phyloP scores from a whole-genome alignment of 2,113 vertebrate species.

The Salvelinus alpinus region DNA sequence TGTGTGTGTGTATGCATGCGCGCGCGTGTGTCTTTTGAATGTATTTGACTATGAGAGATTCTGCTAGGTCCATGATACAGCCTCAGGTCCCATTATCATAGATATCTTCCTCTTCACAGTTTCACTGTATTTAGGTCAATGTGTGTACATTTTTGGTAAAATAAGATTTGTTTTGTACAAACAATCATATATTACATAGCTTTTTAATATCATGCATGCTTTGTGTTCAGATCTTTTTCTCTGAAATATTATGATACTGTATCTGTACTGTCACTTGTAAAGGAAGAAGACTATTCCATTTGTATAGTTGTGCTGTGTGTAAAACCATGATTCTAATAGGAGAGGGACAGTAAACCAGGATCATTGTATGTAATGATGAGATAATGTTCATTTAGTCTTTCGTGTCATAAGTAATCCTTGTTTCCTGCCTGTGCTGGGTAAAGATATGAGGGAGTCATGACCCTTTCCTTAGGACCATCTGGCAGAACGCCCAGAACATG shows the following conservation, averaged over 20 bases:
- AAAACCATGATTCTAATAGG: background rate
- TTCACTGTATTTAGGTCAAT: conserved; percentile 21
- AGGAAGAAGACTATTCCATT: background rate
- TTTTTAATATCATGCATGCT: background rate
- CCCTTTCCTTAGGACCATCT: too few relatives aligned
- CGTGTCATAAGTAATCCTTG: too few relatives aligned
- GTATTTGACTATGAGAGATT: conserved; percentile 69
- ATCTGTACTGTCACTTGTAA: background rate
- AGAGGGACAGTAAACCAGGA: background rate
- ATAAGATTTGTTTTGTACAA: too few relatives aligned
- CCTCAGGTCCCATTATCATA: conserved; percentile 16
- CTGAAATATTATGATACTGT: background rate
- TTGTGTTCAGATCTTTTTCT: background rate
- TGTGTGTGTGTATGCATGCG: background rate
- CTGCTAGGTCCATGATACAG: background rate
- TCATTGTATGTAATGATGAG: background rate
- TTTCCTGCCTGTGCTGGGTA: too few relatives aligned
- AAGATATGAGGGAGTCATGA: too few relatives aligned
- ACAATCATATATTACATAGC: background rate
- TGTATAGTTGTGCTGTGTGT: background rate
- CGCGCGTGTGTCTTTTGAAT: conserved; percentile 50
- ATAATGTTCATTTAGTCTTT: too few relatives aligned
- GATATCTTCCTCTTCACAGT: conserved; percentile 9
- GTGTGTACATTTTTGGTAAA: background rate
- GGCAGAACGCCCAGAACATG: too few relatives aligned